Conservation (phyloP, 2,888 invertebrate genomes). For the Polydrusus cervinus region DNA sequence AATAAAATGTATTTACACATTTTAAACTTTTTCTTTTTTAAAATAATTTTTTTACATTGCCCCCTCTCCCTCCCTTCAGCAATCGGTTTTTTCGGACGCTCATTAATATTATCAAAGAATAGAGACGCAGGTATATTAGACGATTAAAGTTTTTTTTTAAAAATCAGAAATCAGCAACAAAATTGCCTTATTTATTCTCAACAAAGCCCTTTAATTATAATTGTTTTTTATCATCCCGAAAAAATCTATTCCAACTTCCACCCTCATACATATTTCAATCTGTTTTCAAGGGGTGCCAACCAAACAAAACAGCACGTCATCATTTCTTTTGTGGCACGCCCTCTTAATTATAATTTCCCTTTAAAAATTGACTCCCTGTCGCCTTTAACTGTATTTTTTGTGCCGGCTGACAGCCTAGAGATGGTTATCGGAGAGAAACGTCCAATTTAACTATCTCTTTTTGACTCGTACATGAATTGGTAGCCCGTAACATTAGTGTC, state of each 20-base stretch:
- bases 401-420: constrained; percentile 46
- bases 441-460: constrained; percentile 40
- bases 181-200: constrained; percentile 1
- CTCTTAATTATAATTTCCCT: constrained; percentile 48
- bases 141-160: too few species aligned
- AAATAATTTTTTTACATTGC: too few species aligned
- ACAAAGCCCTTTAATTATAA: constrained; percentile 27
- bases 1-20: too few species aligned
- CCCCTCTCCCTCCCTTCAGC: too few species aligned
- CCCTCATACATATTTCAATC: constrained; percentile 29
- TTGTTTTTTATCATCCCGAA: constrained; percentile 12
- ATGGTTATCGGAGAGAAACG: constrained; percentile 43
- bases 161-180: neutral
- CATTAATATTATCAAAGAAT: too few species aligned
- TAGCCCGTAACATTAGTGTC: constrained; percentile 35
- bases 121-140: too few species aligned
- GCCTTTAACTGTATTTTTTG: constrained; percentile 36
- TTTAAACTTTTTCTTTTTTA: too few species aligned
- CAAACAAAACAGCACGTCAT: constrained; percentile 47
- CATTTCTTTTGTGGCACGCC: constrained; percentile 44
- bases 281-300: constrained; percentile 37
- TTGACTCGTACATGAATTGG: constrained; percentile 36
- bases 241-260: constrained; percentile 15
- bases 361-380: constrained; percentile 45
- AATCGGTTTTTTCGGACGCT: too few species aligned